Evolutionary conservation across 2,797 vertebrate species (phyloP), one percentile per base, ranked within the genome.

Genomic region (Macropus fuliginosus): DNA sequence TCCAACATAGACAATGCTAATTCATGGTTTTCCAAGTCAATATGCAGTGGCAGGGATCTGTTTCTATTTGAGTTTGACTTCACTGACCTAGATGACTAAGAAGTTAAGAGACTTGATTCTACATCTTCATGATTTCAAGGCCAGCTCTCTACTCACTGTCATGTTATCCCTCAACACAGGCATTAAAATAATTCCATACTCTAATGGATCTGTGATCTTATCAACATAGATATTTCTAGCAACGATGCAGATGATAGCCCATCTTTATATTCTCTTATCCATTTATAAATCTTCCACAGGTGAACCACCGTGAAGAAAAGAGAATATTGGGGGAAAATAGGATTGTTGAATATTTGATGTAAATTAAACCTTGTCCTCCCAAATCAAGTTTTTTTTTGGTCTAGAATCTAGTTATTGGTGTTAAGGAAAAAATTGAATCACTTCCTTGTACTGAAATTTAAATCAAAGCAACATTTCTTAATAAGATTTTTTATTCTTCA

Each of bases 401-500:
- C 3, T 52, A 27, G 50, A 56, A 62, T 55, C 95, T 93, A 66
- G 40, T 93, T 95, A 95, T 54, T 93, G 87, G 40, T 90, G 34
- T 96, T 87, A 29, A 91, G 89, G 29, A 54, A 91, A 92, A 91
- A 31, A 89, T 96, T 96, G 91, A 96, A 92, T 54, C 97, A 95
- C 96, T 97, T 96, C 91, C 50, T 96, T 94, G 5, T 28, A 50
- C 0, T 87, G 91, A 96, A 91, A 96, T 97, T 54, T 24, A 95
- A 91, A 46, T 0, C 94, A 96, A 95, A 95, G 50, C 34, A n/a
- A 92, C 92, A 95, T 87, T 98, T 98, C 95, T 62, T 97, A 95
- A 50, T 95, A 96, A 96, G 92, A 93, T 94, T 97, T 96, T 98
- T 90, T 97, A 95, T 97, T 87, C 74, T 96, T 98, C 96, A 97